Evolutionary conservation across 92 coral and sea anemone species (phyloP).

Genomic region (Epizoanthus ramosus): DNA sequence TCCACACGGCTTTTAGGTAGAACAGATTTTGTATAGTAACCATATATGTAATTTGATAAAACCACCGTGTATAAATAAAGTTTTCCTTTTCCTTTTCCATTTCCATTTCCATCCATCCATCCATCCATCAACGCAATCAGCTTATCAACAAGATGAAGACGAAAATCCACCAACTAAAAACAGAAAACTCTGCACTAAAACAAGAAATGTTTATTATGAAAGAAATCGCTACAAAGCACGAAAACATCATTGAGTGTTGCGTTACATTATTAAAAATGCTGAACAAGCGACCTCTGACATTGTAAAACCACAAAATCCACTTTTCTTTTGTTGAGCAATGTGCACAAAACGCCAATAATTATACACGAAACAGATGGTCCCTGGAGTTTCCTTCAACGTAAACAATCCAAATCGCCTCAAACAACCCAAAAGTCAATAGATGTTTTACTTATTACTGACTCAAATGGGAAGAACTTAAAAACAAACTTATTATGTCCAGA

Average conservation of each 20-base stretch:
- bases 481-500: slow-evolving; percentile 47
- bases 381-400: slow-evolving; percentile 11
- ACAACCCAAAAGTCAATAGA: too few relatives aligned
- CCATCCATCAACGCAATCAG: slow-evolving; percentile 41
- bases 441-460: slow-evolving; percentile 40
- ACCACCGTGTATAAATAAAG: too few relatives aligned
- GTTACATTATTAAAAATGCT: slow-evolving; percentile 4
- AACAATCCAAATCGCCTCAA: slow-evolving; percentile 11
- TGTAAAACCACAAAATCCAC: slow-evolving; percentile 1
- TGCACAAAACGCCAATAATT: not conserved
- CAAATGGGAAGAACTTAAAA: slow-evolving; percentile 53
- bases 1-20: too few relatives aligned
- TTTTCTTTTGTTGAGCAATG: not conserved
- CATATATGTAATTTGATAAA: too few relatives aligned
- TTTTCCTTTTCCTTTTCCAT: too few relatives aligned
- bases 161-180: slow-evolving; percentile 39
- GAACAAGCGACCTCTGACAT: slow-evolving; percentile 20
- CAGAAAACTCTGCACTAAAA: slow-evolving; percentile 45
- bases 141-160: slow-evolving; percentile 42
- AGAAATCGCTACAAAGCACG: slow-evolving; percentile 54
- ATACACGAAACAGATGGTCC: not conserved
- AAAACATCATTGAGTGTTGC: slow-evolving; percentile 35
- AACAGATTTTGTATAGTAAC: too few relatives aligned
- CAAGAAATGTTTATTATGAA: slow-evolving; percentile 46
- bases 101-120: too few relatives aligned